Evolutionary conservation across 30 jellyfish, hydroid and myxozoan species (phyloP).

Genomic region (Pelagia noctiluca): DNA sequence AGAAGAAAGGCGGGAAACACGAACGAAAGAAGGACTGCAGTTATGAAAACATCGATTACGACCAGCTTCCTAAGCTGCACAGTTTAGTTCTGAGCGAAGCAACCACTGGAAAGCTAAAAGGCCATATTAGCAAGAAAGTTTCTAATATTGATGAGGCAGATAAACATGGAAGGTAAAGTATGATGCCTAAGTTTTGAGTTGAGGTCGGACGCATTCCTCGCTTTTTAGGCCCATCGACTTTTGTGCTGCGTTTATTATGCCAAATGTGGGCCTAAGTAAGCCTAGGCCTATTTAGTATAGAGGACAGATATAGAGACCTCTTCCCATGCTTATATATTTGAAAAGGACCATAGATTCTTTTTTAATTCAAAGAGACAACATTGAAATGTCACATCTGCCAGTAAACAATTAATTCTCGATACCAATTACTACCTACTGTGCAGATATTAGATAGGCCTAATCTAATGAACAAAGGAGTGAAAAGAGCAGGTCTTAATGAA

Average conservation of each 20-base stretch:
- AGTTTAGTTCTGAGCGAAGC: slow-evolving; percentile 41
- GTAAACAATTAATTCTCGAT: no score
- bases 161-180: slow-evolving; percentile 53
- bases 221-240: background rate
- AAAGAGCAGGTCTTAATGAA: no score
- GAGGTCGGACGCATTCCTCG: background rate
- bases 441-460: no score
- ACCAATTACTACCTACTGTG: no score
- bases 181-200: background rate
- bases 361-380: no score
- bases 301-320: no score
- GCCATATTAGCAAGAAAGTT: slow-evolving; percentile 31
- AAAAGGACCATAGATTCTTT: background rate
- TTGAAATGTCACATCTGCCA: no score
- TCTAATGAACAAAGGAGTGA: no score
- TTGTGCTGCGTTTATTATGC: background rate
- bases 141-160: slow-evolving; percentile 44
- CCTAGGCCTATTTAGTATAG: no score
- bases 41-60: slow-evolving; percentile 29
- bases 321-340: background rate
- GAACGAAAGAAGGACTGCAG: slow-evolving; percentile 58
- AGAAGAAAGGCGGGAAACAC: slow-evolving; percentile 65
- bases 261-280: no score
- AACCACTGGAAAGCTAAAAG: slow-evolving; percentile 37
- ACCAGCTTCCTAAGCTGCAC: slow-evolving; percentile 53